phyloP scores from a whole-genome alignment of 1,140 invertebrate species.

The Heliconius eleuchia region DNA sequence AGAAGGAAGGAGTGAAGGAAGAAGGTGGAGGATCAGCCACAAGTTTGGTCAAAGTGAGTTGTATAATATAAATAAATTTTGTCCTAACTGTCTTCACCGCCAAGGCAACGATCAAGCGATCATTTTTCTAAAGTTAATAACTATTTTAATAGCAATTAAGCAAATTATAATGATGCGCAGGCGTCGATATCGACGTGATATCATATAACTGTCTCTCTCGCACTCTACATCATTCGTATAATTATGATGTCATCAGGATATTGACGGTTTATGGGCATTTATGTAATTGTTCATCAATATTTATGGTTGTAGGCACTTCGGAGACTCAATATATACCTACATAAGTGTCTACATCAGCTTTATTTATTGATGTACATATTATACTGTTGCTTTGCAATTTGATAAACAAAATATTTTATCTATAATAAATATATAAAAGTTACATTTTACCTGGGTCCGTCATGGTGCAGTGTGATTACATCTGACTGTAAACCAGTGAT shows the following conservation, averaged over 20 bases:
- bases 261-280: neutral
- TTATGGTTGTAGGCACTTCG: neutral
- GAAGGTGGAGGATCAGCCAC: too few relatives aligned
- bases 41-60: too few relatives aligned
- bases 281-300: conserved; percentile 7
- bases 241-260: neutral
- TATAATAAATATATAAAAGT: too few relatives aligned
- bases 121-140: too few relatives aligned
- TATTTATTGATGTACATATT: neutral
- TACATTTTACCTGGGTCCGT: too few relatives aligned
- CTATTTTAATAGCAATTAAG: too few relatives aligned
- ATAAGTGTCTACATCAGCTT: neutral
- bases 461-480: too few relatives aligned
- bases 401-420: neutral
- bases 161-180: neutral
- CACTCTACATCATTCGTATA: neutral
- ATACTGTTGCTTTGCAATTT: neutral
- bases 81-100: too few relatives aligned
- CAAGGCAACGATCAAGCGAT: too few relatives aligned
- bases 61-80: too few relatives aligned
- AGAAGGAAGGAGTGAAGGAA: too few relatives aligned
- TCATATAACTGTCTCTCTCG: neutral
- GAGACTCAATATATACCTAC: neutral
- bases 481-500: too few relatives aligned
- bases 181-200: neutral